Percentiles rank a stretch among this genome's conserved stretches.
Conservation (phyloP, 30 jellyfish, hydroid and myxozoan genomes). For the Aurelia aurita region DNA sequence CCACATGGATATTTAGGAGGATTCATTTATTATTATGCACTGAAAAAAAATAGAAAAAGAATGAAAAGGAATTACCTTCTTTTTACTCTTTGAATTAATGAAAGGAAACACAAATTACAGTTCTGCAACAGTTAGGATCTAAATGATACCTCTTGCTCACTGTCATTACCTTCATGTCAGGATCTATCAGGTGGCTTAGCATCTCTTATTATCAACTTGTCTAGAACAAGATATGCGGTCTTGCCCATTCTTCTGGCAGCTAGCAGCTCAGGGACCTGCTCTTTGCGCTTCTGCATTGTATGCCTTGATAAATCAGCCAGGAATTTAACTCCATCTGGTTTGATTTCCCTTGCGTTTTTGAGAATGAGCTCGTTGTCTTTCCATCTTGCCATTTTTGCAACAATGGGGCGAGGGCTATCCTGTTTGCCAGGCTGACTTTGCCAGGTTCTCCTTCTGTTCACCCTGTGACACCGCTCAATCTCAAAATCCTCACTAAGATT, state of each 20-base stretch:
- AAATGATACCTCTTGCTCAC: no score
- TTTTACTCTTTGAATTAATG: no score
- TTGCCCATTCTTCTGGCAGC: slow-evolving; percentile 41
- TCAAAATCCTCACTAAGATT: background rate
- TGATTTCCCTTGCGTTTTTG: slow-evolving; percentile 23
- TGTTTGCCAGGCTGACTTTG: slow-evolving; percentile 22
- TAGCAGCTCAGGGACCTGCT: slow-evolving; percentile 39
- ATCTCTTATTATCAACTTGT: no score
- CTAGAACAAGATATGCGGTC: slow-evolving; percentile 37
- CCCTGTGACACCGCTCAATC: slow-evolving; percentile 31
- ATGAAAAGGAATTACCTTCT: no score
- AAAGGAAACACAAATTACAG: no score
- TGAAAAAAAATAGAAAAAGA: no score
- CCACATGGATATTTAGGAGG: no score
- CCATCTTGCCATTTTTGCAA: slow-evolving; percentile 47
- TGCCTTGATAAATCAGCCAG: slow-evolving; percentile 37
- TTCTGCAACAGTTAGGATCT: no score
- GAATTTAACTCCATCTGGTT: slow-evolving; percentile 17
- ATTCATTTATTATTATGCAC: no score
- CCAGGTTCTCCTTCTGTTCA: background rate
- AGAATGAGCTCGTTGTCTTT: slow-evolving; percentile 24
- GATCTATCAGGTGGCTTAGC: no score
- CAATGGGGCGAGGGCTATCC: slow-evolving; percentile 47
- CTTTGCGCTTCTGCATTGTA: slow-evolving; percentile 23
- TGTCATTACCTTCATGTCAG: no score